Evolutionary conservation across 1,140 invertebrate species (phyloP).

Genomic region (Cylas formicarius): DNA sequence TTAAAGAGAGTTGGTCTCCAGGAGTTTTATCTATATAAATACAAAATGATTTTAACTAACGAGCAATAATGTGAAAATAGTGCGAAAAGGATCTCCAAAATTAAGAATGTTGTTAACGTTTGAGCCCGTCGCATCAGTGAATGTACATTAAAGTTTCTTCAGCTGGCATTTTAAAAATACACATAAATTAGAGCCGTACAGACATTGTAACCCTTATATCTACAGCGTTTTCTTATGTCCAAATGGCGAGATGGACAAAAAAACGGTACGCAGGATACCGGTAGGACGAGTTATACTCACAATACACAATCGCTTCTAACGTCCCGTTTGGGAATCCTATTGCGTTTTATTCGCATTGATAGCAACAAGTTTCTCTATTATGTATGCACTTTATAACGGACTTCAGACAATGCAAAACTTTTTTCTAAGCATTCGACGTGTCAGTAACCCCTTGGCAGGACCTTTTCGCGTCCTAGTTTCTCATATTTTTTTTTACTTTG

Average conservation of each 20-base stretch:
- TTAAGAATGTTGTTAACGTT: background rate
- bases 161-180: background rate
- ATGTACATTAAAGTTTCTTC: background rate
- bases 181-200: background rate
- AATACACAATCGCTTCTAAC: slow-evolving; percentile 19
- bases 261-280: slow-evolving; percentile 19
- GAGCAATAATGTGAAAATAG: background rate
- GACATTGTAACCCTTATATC: background rate
- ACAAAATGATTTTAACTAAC: background rate
- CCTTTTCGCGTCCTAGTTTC: slow-evolving; percentile 6
- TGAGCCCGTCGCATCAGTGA: background rate
- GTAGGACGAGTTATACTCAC: slow-evolving; percentile 24
- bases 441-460: slow-evolving; percentile 9
- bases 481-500: background rate
- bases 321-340: slow-evolving; percentile 22
- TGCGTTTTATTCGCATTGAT: slow-evolving; percentile 25
- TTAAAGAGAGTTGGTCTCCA: too few species aligned
- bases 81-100: background rate
- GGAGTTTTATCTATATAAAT: too few species aligned
- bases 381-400: slow-evolving; percentile 23
- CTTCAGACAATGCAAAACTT: slow-evolving; percentile 26
- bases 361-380: slow-evolving; percentile 21
- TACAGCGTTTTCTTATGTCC: slow-evolving; percentile 27
- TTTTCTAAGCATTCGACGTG: too few species aligned
- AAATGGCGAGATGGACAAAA: slow-evolving; percentile 26